These are phyloP conservation scores for Sciurus vulgaris DNA, from an alignment of 2,797 vertebrate genomes.

Conservation along the genomic window DNA sequence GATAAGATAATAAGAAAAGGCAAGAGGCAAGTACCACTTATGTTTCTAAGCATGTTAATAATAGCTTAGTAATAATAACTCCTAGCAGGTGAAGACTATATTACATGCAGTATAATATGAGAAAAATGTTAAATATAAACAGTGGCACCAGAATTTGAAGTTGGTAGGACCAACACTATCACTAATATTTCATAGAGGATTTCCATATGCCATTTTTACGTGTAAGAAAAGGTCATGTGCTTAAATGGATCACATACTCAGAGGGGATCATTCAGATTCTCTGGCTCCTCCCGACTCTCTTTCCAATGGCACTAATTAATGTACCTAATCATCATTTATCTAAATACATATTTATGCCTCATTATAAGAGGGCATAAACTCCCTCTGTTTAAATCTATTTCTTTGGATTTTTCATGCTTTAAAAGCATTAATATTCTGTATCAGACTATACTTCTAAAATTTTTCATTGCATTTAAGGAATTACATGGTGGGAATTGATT, in stretches of 20 bases:
- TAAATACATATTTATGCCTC: neutral
- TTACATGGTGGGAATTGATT: neutral
- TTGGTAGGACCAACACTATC: neutral
- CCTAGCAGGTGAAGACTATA: slow-evolving; percentile 19
- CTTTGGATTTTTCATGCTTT: slow-evolving; percentile 54
- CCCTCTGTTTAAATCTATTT: slow-evolving; percentile 57
- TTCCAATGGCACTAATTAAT: slow-evolving; percentile 6
- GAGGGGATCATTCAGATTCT: neutral
- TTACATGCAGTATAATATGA: neutral
- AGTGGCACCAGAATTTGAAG: slow-evolving; percentile 25
- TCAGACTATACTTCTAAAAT: slow-evolving; percentile 71
- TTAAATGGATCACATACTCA: neutral
- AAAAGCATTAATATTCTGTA: slow-evolving; percentile 72
- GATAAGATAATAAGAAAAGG: slow-evolving; percentile 27
- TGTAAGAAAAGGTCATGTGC: neutral
- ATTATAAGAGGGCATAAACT: neutral
- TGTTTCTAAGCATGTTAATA: slow-evolving; percentile 18
- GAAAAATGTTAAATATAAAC: slow-evolving; percentile 53
- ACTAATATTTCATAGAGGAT: slow-evolving; percentile 4
- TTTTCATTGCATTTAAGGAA: slow-evolving; percentile 25
- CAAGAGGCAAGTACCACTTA: neutral
- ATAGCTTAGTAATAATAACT: slow-evolving; percentile 26
- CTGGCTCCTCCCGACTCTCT: neutral
- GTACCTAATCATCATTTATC: slow-evolving; percentile 18
- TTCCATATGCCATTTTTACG: slow-evolving; percentile 64